These are phyloP conservation scores for Coenonympha arcania DNA, from an alignment of 2,888 invertebrate genomes.

Conservation along the genomic window DNA sequence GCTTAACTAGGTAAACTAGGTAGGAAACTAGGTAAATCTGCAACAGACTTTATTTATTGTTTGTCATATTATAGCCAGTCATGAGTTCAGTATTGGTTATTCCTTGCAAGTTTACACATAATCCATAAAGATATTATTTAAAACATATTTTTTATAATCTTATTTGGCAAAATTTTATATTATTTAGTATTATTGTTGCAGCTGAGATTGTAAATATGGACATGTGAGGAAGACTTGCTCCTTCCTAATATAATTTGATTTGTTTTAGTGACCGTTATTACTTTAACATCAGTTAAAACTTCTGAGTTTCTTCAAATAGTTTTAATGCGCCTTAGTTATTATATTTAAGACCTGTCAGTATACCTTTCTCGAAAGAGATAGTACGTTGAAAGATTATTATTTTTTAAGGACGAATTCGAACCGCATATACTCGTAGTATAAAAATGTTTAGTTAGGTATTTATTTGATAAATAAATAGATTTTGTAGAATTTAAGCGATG, in stretches of 20 bases:
- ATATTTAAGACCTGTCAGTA: neutral
- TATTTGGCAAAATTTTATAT: neutral
- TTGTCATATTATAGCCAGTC: too few relatives aligned
- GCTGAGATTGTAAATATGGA: neutral
- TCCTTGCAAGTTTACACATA: neutral
- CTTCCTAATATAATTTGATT: too few relatives aligned
- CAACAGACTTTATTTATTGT: too few relatives aligned
- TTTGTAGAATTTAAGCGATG: neutral
- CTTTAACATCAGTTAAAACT: neutral
- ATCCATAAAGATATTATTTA: too few relatives aligned
- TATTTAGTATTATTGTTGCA: neutral
- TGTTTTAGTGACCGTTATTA: neutral
- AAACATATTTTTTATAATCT: neutral
- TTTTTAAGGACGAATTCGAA: slow-evolving; percentile 42
- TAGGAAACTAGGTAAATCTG: too few relatives aligned
- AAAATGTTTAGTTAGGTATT: neutral
- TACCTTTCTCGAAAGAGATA: slow-evolving; percentile 23
- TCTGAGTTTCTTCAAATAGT: neutral
- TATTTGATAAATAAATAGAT: slow-evolving; percentile 5
- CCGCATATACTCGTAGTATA: slow-evolving; percentile 32
- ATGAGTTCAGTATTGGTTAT: too few relatives aligned
- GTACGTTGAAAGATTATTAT: slow-evolving; percentile 28
- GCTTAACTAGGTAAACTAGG: too few relatives aligned
- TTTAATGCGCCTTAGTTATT: neutral
- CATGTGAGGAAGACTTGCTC: neutral